These are phyloP conservation scores for Megalopta genalis DNA, from an alignment of 1,140 invertebrate genomes.

Conservation along the genomic window DNA sequence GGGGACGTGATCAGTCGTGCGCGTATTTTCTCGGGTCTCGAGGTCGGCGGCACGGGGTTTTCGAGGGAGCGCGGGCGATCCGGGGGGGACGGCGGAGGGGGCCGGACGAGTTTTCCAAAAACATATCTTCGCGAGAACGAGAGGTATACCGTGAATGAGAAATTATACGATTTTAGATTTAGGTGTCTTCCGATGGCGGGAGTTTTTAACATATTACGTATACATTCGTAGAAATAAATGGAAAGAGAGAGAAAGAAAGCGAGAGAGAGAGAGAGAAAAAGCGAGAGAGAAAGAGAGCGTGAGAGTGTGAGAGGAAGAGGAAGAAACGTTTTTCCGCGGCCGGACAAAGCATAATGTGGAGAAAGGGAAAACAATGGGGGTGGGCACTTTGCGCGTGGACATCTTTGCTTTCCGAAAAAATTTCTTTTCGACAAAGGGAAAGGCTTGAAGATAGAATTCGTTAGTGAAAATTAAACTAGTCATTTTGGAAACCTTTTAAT, in stretches of 20 bases:
- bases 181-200: conserved; percentile 62
- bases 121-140: conserved; percentile 72
- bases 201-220: conserved; percentile 61
- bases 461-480: conserved; percentile 78
- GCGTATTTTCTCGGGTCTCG: conserved; percentile 41
- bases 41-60: conserved; percentile 21
- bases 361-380: not conserved
- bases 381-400: not conserved
- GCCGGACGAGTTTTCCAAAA: conserved; percentile 55
- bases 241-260: conserved; percentile 15
- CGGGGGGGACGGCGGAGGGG: not conserved
- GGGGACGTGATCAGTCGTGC: conserved; percentile 29
- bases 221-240: conserved; percentile 55
- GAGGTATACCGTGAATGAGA: conserved; percentile 75
- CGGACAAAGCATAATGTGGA: conserved; percentile 69
- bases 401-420: conserved; percentile 48
- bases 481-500: conserved; percentile 75
- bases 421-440: conserved; percentile 39
- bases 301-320: too few relatives aligned
- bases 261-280: too few relatives aligned
- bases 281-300: conserved; percentile 16
- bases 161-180: conserved; percentile 76
- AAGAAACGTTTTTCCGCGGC: conserved; percentile 33
- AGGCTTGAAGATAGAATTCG: conserved; percentile 52
- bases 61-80: not conserved